Percentiles rank a stretch among this genome's conserved stretches.
These are phyloP conservation scores for Calephelis nemesis DNA, from an alignment of 1,140 invertebrate species.

Conservation along the genomic window DNA sequence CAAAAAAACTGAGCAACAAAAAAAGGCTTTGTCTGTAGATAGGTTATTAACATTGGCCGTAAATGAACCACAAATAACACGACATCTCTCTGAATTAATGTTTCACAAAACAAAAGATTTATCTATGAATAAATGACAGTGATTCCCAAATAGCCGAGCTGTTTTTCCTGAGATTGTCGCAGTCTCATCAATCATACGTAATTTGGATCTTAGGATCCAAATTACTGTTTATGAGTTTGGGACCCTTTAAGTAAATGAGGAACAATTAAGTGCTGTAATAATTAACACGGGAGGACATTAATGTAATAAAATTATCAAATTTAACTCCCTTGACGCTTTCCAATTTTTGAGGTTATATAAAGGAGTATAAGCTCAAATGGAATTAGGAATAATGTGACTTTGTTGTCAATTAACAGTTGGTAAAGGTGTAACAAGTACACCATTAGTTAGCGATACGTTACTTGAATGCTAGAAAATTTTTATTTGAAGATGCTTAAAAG, in stretches of 20 bases:
- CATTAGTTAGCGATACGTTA: no score
- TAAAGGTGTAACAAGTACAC: no score
- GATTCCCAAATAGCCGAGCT: background rate
- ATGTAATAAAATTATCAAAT: conserved; percentile 12
- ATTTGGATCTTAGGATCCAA: conserved; percentile 16
- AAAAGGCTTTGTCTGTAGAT: no score
- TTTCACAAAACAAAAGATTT: no score
- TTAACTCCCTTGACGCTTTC: background rate
- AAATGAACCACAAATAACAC: background rate
- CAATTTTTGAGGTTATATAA: no score
- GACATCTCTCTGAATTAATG: no score
- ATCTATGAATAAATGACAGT: background rate
- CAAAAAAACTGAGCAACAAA: no score
- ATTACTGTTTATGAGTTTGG: conserved; percentile 18
- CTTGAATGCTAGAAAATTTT: no score
- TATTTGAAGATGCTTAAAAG: no score
- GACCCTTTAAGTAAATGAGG: conserved; percentile 15
- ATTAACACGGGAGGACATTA: conserved; percentile 1
- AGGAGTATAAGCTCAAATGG: no score
- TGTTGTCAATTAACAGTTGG: no score
- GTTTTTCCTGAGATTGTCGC: conserved; percentile 9
- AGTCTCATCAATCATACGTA: conserved; percentile 16
- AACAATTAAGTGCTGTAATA: conserved; percentile 13
- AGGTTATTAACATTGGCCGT: background rate
- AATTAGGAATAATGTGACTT: no score